phyloP scores from a whole-genome alignment of 2,113 vertebrate species.

The Malurus melanocephalus region DNA sequence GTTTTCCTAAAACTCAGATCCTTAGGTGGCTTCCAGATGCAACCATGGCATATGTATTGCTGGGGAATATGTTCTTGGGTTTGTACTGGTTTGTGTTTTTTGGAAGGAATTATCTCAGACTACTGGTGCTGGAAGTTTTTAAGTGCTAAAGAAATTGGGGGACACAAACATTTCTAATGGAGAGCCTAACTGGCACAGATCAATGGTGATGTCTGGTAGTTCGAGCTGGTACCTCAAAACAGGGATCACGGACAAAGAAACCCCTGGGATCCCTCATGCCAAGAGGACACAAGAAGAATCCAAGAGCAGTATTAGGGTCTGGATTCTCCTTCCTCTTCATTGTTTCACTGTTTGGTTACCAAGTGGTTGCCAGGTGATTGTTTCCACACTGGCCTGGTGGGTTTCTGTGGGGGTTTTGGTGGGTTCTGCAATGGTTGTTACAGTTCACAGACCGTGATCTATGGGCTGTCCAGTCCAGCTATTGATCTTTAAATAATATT shows the following conservation, averaged over 20 bases:
- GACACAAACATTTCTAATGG: background rate
- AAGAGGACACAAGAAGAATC: background rate
- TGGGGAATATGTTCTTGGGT: background rate
- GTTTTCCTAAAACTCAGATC: background rate
- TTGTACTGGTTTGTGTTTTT: background rate
- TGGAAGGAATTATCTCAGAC: background rate
- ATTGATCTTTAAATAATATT: background rate
- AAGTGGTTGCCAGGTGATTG: background rate
- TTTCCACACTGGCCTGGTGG: background rate
- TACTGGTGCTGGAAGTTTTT: background rate
- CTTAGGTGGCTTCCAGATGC: background rate
- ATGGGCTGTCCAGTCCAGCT: background rate
- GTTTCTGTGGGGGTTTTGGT: background rate
- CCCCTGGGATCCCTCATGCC: background rate
- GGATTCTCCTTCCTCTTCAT: background rate
- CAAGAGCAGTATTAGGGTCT: background rate
- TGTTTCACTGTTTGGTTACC: background rate
- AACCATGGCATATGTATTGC: background rate
- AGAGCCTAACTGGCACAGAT: background rate
- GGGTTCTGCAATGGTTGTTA: background rate
- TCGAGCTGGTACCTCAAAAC: fast-evolving
- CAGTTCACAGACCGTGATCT: background rate
- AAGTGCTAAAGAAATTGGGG: background rate
- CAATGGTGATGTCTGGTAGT: background rate
- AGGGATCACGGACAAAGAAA: background rate